Base-by-base conservation (phyloP, 2,113 vertebrate genomes). In the Lutjanus erythropterus region DNA sequence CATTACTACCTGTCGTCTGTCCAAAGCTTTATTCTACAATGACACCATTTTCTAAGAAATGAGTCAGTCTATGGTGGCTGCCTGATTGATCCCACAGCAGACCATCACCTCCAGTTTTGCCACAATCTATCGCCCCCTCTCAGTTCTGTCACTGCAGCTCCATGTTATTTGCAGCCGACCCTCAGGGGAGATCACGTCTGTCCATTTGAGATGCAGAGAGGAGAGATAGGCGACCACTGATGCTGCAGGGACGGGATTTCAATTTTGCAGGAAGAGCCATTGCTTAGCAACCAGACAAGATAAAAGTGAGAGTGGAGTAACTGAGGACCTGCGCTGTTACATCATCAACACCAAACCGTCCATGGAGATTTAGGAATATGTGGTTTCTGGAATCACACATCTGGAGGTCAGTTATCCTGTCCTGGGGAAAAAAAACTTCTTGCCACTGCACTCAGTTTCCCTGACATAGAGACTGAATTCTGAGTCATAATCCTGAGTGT, bases 241-340 rank as follows among this genome's bases (percentile, higher is more conserved):
- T 78, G 81, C 82, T 87, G 88, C 83, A 80, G 65, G 68, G 85
- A 91, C 84, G 83, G 77, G 86, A 81, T 89, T 91, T 92, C 80
- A 86, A 56, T 92, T 93, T 91, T 83, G 73, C 87, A 89, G 78
- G 58, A 89, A 77, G 86, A 85, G 87, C 75, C 79, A 94, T 94
- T 92, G 94, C 94, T 90, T 94, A 95, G 95, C 95, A 95, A 95
- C 95, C 86, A 64, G 66, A 73, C 58, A 9, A 71, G 91, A 94
- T 92, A 88, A 89, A 90, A 92, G 86, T 85, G 69, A 53, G 79
- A 91, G 75, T 41, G 78, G 62, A 81, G 73, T 71, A 70, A 85
- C 70, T 41, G 53, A 65, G 70, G 87, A 91, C 78, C 80, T 85
- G 78, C 64, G 50, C 62, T 62, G 75, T 89, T 88, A 62, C 85